These are phyloP conservation scores for Balaenoptera acutorostrata DNA, from an alignment of 2,113 vertebrate genomes.

Conservation along the genomic window DNA sequence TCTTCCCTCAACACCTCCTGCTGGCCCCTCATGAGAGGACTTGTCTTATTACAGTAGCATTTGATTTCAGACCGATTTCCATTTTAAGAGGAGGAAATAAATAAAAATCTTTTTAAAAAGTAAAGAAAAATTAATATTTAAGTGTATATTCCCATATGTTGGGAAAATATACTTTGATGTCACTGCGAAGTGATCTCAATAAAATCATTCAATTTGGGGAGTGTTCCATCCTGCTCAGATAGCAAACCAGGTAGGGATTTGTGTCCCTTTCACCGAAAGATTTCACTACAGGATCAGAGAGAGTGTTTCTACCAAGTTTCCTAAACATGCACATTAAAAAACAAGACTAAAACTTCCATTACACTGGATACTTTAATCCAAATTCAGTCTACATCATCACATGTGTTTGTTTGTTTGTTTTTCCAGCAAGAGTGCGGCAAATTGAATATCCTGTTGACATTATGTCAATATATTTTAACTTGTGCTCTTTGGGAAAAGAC, in stretches of 20 bases:
- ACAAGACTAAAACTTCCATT: not conserved
- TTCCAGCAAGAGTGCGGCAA: not conserved
- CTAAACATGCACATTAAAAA: not conserved
- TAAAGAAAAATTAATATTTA: not conserved
- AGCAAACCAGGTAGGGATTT: not conserved
- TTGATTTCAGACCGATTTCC: not conserved
- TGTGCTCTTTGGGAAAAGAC: not conserved
- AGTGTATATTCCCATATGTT: not conserved
- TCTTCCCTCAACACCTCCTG: not conserved
- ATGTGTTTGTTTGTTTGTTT: not conserved
- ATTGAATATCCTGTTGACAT: not conserved
- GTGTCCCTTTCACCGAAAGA: not conserved
- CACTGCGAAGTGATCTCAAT: not conserved
- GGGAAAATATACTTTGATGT: not conserved
- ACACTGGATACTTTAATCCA: not conserved
- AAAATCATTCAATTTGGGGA: not conserved
- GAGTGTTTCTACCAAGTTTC: not conserved
- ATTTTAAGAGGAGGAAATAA: not conserved
- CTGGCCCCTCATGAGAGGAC: not conserved
- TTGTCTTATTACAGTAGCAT: not conserved
- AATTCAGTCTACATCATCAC: not conserved
- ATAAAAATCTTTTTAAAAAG: not conserved
- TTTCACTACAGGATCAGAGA: not conserved
- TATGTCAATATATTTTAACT: not conserved
- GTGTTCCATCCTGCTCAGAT: not conserved